Evolutionary conservation across 2,113 vertebrate species (phyloP).

Genomic region (Rhinolophus sinicus): DNA sequence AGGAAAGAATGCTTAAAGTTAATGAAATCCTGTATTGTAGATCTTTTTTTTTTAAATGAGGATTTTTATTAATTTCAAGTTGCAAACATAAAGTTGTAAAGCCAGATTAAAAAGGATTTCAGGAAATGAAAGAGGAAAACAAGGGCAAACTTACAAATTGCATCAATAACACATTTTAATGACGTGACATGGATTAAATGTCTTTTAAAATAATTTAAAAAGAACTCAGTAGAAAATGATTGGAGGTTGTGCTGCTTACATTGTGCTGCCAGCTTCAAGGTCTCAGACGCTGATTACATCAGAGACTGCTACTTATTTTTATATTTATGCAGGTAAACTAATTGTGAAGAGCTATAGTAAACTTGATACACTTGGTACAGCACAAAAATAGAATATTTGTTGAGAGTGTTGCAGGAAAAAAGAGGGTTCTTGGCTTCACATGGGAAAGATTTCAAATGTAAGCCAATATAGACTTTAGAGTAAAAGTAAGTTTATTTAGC

Average conservation of each 20-base stretch:
- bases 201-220: neutral
- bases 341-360: neutral
- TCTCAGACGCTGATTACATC: neutral
- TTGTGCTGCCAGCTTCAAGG: neutral
- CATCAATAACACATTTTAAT: neutral
- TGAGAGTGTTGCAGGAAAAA: neutral
- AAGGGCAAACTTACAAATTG: neutral
- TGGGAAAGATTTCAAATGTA: no score
- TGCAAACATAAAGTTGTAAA: neutral
- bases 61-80: conserved; percentile 4
- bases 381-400: neutral
- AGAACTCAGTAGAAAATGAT: neutral
- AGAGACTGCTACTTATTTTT: neutral
- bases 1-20: neutral
- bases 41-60: conserved; percentile 27
- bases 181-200: neutral
- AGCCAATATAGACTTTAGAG: no score
- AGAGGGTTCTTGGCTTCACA: no score
- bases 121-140: neutral
- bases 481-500: no score
- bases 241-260: neutral
- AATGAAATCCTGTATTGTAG: neutral
- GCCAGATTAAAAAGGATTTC: neutral
- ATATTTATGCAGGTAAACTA: neutral
- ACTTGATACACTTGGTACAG: neutral